A percentile compares a stretch with the other conserved stretches of the same genome.
Conservation (phyloP, 2,113 vertebrate genomes). For the rat (Rattus norvegicus) region DNA sequence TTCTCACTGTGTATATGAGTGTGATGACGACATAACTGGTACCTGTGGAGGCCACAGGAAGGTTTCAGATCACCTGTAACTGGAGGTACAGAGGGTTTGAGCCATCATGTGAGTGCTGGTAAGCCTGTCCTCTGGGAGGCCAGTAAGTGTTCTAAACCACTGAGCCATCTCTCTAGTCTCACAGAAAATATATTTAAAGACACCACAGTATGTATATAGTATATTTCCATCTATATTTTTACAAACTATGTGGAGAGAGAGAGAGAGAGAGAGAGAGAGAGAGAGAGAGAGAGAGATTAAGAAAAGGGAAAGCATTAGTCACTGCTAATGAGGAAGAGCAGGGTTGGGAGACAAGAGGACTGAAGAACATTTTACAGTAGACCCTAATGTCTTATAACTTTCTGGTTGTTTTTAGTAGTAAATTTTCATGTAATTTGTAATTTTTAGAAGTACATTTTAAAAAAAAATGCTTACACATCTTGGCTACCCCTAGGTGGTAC, state of each 20-base stretch:
- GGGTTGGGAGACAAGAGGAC: not conserved
- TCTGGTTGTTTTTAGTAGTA: not conserved
- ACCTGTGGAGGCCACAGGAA: not conserved
- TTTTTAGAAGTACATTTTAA: conserved; percentile 19
- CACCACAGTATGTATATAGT: not conserved
- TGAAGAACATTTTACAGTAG: not conserved
- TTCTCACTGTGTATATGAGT: not conserved
- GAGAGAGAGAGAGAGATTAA: not conserved
- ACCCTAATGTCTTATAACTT: not conserved
- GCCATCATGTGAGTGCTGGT: not conserved
- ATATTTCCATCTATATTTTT: conserved; percentile 10
- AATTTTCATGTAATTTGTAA: not conserved
- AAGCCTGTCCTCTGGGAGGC: not conserved
- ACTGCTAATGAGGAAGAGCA: not conserved
- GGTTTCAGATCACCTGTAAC: not conserved
- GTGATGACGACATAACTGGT: not conserved
- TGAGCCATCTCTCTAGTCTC: not conserved
- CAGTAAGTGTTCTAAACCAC: not conserved
- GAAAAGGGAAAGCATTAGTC: not conserved
- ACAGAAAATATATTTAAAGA: not conserved
- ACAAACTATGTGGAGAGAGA: not conserved
- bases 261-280: not conserved
- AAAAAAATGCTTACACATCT: conserved; percentile 20
- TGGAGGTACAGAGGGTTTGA: not conserved
- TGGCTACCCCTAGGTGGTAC: conserved; percentile 76